A percentile compares a stretch with the other conserved stretches of the same genome.
Evolutionary conservation across 2,888 invertebrate genomes (phyloP).

Genomic region (Zelleria hepariella): DNA sequence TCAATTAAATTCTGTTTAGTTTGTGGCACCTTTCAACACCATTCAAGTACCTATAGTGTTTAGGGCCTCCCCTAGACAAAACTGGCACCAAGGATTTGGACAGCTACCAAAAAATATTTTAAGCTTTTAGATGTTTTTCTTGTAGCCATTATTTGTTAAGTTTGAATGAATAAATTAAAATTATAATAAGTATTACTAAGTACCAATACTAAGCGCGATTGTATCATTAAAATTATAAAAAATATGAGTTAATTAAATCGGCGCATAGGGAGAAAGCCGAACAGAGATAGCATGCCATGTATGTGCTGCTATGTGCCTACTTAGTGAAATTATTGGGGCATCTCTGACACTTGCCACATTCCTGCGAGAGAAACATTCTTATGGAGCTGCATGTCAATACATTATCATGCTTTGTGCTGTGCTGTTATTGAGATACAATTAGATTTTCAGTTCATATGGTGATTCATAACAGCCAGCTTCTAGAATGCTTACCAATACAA

Average conservation of each 20-base stretch:
- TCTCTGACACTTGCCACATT: constrained; percentile 35
- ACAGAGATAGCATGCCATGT: neutral
- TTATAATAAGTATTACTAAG: too few relatives aligned
- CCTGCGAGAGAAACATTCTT: constrained; percentile 21
- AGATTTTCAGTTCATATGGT: neutral
- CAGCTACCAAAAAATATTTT: too few relatives aligned
- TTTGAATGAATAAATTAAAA: too few relatives aligned
- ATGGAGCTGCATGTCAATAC: neutral
- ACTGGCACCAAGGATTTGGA: too few relatives aligned
- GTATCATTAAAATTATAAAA: too few relatives aligned
- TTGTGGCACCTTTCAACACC: too few relatives aligned
- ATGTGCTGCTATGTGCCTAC: constrained; percentile 14
- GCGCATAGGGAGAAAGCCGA: constrained; percentile 1
- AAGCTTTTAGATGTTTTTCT: too few relatives aligned
- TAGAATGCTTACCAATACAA: neutral
- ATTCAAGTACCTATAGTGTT: too few relatives aligned
- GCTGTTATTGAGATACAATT: neutral
- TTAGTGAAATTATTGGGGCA: constrained; percentile 44
- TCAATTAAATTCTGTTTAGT: too few relatives aligned
- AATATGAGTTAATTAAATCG: neutral
- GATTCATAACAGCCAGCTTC: neutral
- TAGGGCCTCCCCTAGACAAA: too few relatives aligned
- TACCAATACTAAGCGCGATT: too few relatives aligned
- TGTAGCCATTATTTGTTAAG: too few relatives aligned
- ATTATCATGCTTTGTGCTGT: neutral